phyloP scores from a whole-genome alignment of 1,140 invertebrate genomes.

The Neomicropteryx cornuta region DNA sequence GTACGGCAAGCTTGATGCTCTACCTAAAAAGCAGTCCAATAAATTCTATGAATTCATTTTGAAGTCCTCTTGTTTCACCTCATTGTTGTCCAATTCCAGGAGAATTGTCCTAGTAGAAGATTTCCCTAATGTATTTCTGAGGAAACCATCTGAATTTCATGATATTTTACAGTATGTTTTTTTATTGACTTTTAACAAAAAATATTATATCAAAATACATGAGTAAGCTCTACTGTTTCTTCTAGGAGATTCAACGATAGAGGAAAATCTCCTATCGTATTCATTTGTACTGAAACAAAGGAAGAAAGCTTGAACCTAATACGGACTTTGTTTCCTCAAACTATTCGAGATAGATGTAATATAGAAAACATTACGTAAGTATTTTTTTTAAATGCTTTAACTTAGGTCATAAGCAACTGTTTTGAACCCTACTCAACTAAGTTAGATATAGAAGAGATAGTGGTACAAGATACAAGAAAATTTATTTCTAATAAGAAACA shows the following conservation, averaged over 20 bases:
- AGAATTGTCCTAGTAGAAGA: conserved; percentile 59
- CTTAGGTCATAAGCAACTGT: no score
- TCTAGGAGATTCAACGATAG: conserved; percentile 47
- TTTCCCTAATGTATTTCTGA: conserved; percentile 58
- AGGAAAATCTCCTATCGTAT: conserved; percentile 56
- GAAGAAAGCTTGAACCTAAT: conserved; percentile 45
- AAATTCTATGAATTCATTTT: conserved; percentile 57
- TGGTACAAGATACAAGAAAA: no score
- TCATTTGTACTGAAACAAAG: conserved; percentile 55
- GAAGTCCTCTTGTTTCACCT: conserved; percentile 55
- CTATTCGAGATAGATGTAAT: conserved; percentile 43
- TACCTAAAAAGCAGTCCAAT: conserved; percentile 49
- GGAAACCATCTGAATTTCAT: conserved; percentile 46
- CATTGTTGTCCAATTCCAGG: conserved; percentile 40
- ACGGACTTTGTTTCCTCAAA: conserved; percentile 49
- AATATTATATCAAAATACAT: no score
- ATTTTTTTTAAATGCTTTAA: not conserved
- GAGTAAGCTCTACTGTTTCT: no score
- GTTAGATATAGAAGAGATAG: no score
- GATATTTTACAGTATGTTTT: conserved; percentile 49
- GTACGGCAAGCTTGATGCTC: no score
- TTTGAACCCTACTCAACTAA: no score
- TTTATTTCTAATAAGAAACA: no score
- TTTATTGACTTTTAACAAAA: not conserved
- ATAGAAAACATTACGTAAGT: conserved; percentile 52